A percentile compares a stretch with the other conserved stretches of the same genome.
phyloP scores from a whole-genome alignment of 2,797 vertebrate genomes.

The Enteromius anoplus region DNA sequence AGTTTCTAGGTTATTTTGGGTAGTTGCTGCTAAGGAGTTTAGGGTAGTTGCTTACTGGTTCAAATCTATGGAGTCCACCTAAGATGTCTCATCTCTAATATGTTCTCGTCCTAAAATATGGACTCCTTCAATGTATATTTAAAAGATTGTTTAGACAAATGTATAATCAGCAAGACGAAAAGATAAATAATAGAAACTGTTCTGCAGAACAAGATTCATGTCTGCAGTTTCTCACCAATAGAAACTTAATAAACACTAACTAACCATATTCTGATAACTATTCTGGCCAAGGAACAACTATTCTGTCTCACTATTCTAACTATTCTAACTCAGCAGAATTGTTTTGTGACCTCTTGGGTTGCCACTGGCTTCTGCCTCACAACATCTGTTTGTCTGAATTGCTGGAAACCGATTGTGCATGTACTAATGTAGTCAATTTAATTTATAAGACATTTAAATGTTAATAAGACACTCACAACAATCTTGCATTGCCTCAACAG shows the following conservation, averaged over 20 bases:
- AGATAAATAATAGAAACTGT: background rate
- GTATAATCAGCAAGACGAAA: background rate
- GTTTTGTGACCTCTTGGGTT: constrained; percentile 12
- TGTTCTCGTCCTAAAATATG: background rate
- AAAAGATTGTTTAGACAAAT: background rate
- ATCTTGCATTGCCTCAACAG: constrained; percentile 8
- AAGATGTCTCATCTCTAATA: background rate
- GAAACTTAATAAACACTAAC: background rate
- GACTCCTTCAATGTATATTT: background rate
- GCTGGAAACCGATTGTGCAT: background rate
- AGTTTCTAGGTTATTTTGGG: constrained; percentile 4
- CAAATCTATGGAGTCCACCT: background rate
- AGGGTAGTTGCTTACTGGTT: constrained; percentile 10
- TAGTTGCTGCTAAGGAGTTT: constrained; percentile 14
- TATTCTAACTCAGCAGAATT: constrained; percentile 2
- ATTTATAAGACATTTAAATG: constrained; percentile 38
- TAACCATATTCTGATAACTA: background rate
- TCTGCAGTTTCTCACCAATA: background rate
- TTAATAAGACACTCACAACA: constrained; percentile 34
- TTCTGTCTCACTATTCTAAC: no score
- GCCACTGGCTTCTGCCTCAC: constrained; percentile 2
- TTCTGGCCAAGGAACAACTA: background rate
- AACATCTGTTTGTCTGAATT: constrained; percentile 28
- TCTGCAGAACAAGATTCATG: background rate
- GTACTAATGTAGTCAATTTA: constrained; percentile 17